Evolutionary conservation across 2,113 vertebrate species (phyloP), one percentile per base, ranked within the genome.

Genomic region (Leucopsar rothschildi): DNA sequence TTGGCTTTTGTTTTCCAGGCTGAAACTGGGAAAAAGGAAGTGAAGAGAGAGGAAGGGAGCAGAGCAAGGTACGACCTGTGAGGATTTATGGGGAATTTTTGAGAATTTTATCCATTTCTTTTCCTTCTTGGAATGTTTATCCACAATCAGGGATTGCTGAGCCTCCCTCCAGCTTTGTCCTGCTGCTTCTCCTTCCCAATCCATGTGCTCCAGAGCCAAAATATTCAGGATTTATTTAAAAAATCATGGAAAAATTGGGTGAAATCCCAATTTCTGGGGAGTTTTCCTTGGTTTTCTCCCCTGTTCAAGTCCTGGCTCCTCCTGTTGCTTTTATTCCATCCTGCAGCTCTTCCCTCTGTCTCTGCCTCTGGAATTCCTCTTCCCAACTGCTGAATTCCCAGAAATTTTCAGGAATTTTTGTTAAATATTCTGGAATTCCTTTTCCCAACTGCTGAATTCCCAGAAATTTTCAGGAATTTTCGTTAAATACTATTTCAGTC

Each of bases 1-100:
- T 31, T 59, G 69, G 8, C 22, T 73, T 89, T 96, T 96, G 18
- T 79, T 14, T 97, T 97, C 42, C 93, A 98, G 98, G 73, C 70
- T 75, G 97, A 97, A 86, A 63, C 8, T 14, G 90, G 57, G 52
- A 96, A 78, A 45, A 86, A 66, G n/a, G 93, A 95, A 56, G 82
- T 15, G 82, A 96, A 83, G 92, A 69, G 77, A 6, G 86, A 96
- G 86, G 97, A 97, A 3, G 50, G 65, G 21, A 82, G 57, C 93
- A 85, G 45, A 85, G 95, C 92, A 95, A 98, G 97, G 98, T 98
- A 97, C 16, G 4, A 11, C 49, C 75, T 35, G 49, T 3, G 0
- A 4, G 42, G 22, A 14, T 17, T 25, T 33, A 5, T 40, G 1
- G 23, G 50, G 37, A 11, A 55, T 42, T 42, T 31, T 25, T 0